Evolutionary conservation across 2,113 vertebrate species (phyloP).

Genomic region (Hemicordylus capensis): DNA sequence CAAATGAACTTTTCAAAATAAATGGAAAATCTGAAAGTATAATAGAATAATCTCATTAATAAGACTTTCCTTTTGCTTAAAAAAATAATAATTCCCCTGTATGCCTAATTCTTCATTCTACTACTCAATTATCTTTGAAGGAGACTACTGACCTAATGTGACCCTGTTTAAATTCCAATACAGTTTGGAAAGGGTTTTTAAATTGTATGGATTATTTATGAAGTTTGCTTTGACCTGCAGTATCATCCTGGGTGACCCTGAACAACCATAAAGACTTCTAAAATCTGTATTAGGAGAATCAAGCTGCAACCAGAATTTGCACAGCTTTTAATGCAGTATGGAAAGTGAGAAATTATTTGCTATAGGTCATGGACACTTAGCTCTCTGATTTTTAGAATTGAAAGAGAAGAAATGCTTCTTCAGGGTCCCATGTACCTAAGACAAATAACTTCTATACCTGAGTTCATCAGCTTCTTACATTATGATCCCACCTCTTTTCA

Average conservation of each 20-base stretch:
- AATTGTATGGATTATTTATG: constrained; percentile 29
- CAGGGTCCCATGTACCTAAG: neutral
- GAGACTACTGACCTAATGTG: neutral
- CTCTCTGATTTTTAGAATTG: neutral
- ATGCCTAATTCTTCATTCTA: constrained; percentile 24
- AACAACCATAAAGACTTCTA: neutral
- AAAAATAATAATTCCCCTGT: neutral
- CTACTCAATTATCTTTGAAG: constrained; percentile 10
- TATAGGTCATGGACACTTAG: neutral
- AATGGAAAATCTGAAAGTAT: neutral
- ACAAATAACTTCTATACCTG: neutral
- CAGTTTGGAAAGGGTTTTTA: constrained; percentile 22
- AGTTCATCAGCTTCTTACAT: neutral
- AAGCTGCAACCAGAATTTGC: constrained; percentile 7
- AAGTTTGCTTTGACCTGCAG: constrained; percentile 14
- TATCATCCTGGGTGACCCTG: neutral
- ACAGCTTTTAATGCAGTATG: constrained; percentile 5
- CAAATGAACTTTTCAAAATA: neutral
- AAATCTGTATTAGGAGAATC: neutral
- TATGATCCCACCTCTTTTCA: neutral
- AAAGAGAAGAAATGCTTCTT: neutral
- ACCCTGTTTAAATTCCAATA: constrained; percentile 13
- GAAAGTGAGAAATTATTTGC: neutral
- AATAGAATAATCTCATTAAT: neutral
- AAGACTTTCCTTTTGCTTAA: neutral